These are phyloP conservation scores for Rhamnusium bicolor DNA, from an alignment of 2,888 invertebrate species.

Conservation along the genomic window DNA sequence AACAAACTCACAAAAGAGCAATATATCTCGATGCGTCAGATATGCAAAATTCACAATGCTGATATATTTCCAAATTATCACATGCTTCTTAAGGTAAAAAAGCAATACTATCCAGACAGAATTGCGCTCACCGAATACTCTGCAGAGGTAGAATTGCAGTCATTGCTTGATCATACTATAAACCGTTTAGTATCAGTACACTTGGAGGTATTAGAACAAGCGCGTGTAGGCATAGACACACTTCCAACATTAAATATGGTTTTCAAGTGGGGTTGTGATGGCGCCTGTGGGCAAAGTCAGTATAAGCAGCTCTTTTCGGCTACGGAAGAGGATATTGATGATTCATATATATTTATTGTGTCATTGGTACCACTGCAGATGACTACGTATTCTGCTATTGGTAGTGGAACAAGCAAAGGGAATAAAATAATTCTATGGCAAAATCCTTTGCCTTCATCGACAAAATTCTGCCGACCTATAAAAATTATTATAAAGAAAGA, in stretches of 20 bases:
- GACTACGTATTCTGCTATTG: constrained; percentile 6
- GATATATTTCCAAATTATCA: constrained; percentile 30
- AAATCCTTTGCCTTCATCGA: constrained; percentile 21
- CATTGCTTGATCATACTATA: constrained; percentile 32
- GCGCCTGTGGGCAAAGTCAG: constrained; percentile 21
- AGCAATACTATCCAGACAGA: constrained; percentile 15
- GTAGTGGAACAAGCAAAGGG: constrained; percentile 20
- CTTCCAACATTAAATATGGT: constrained; percentile 11
- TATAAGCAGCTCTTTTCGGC: constrained; percentile 29
- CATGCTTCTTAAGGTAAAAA: constrained; percentile 4
- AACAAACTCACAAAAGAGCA: constrained; percentile 29
- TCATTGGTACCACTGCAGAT: constrained; percentile 5
- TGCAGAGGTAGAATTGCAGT: constrained; percentile 27
- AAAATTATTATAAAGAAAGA: constrained; percentile 13
- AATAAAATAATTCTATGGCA: constrained; percentile 25
- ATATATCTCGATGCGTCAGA: constrained; percentile 27
- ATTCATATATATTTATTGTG: background rate
- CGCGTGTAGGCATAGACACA: constrained; percentile 13
- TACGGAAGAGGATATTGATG: background rate
- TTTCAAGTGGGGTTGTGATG: constrained; percentile 34
- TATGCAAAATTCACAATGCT: constrained; percentile 8
- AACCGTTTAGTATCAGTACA: constrained; percentile 27
- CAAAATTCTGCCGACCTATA: background rate
- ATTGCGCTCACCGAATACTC: constrained; percentile 28
- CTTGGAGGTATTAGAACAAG: background rate